These are phyloP conservation scores for Choloepus didactylus DNA, from an alignment of 2,797 vertebrate genomes.

Conservation along the genomic window DNA sequence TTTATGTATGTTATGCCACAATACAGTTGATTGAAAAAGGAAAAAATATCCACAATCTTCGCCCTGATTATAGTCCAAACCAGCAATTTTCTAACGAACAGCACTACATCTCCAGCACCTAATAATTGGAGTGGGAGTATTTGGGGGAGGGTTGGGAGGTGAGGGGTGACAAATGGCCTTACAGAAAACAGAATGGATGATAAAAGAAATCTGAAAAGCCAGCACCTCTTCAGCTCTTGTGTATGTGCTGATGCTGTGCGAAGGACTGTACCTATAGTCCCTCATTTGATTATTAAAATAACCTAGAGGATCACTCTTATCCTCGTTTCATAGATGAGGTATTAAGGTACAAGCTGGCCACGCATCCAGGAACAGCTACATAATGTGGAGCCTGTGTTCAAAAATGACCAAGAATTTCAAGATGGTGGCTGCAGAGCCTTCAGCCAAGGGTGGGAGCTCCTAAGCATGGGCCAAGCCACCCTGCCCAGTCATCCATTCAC, in stretches of 20 bases:
- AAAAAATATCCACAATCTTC: no score
- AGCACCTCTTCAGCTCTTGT: background rate
- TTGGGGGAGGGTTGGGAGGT: no score
- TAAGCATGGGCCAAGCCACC: fast-evolving
- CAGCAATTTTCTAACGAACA: no score
- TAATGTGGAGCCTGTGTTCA: background rate
- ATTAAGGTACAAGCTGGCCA: background rate
- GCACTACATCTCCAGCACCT: no score
- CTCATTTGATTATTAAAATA: background rate
- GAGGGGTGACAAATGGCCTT: no score
- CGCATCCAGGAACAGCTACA: fast-evolving
- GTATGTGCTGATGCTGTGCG: background rate
- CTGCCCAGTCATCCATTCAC: background rate
- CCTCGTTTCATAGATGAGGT: background rate
- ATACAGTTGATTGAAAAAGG: no score
- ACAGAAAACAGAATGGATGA: background rate
- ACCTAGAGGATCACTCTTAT: background rate
- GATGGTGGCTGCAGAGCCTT: fast-evolving
- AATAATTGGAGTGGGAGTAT: no score
- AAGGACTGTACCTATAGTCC: background rate
- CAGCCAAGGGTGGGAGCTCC: background rate
- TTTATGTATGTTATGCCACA: no score
- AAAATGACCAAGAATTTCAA: background rate
- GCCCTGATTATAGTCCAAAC: no score
- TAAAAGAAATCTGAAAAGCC: background rate